These are phyloP conservation scores for Ophion obscuratus DNA, from an alignment of 2,888 invertebrate species.

Conservation along the genomic window DNA sequence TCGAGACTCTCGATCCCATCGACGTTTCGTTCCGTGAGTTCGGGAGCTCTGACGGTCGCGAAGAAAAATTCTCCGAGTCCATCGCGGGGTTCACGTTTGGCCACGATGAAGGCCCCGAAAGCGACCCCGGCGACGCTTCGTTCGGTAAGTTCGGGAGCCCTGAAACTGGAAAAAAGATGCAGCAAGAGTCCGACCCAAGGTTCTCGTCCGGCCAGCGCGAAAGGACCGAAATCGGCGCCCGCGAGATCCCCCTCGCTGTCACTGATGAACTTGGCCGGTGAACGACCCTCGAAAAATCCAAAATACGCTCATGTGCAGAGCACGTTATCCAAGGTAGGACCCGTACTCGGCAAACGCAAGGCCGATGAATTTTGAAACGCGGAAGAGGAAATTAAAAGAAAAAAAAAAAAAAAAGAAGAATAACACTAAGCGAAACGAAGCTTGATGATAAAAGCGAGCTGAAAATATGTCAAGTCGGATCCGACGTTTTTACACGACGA, in stretches of 20 bases:
- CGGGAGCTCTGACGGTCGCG: conserved; percentile 25
- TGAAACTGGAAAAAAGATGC: conserved; percentile 46
- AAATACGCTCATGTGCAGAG: conserved; percentile 74
- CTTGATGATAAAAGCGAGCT: not conserved
- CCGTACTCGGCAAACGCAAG: conserved; percentile 57
- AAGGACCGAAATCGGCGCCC: conserved; percentile 34
- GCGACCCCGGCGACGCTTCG: conserved; percentile 42
- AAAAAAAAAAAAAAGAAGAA: not conserved
- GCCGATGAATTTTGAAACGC: conserved; percentile 33
- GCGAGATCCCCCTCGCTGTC: conserved; percentile 36
- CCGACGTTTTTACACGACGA: not conserved
- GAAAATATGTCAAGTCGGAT: not conserved
- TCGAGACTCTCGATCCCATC: conserved; percentile 44
- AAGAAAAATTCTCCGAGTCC: conserved; percentile 23
- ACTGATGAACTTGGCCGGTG: conserved; percentile 25
- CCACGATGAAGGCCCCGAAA: not conserved
- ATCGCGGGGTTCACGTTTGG: not conserved
- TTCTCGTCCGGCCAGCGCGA: conserved; percentile 2
- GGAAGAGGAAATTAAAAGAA: not conserved
- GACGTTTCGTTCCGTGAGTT: conserved; percentile 48
- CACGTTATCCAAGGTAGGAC: conserved; percentile 70
- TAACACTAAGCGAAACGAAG: not conserved
- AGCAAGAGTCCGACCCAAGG: conserved; percentile 8
- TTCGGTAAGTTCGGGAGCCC: conserved; percentile 11
- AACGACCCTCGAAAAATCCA: conserved; percentile 63